phyloP scores from a whole-genome alignment of 2,797 vertebrate species.

The Gallirallus australis region DNA sequence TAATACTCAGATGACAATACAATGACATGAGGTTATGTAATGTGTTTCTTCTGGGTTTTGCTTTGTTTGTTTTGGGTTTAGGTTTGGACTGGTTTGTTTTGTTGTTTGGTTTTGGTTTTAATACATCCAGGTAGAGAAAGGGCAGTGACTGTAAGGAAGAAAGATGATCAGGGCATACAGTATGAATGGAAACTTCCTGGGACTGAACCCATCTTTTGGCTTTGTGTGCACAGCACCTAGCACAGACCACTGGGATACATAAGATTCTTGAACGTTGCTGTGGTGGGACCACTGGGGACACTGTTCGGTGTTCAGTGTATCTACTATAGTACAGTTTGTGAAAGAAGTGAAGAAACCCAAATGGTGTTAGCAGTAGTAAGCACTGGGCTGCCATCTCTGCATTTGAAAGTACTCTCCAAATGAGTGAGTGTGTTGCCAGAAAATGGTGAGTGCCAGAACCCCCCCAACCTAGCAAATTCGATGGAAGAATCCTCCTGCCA shows the following conservation, averaged over 20 bases:
- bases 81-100: background rate
- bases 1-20: background rate
- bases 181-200: background rate
- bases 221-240: background rate
- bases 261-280: background rate
- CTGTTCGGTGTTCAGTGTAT: background rate
- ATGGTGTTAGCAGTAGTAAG: background rate
- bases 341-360: background rate
- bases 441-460: background rate
- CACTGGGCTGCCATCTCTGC: background rate
- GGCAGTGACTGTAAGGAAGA: background rate
- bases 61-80: background rate
- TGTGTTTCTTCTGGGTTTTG: background rate
- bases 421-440: background rate
- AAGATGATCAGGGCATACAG: background rate
- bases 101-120: background rate
- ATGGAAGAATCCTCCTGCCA: background rate
- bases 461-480: background rate
- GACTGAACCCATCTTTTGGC: background rate
- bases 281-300: background rate
- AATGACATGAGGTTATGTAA: background rate
- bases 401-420: background rate
- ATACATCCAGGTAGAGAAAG: background rate
- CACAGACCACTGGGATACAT: background rate
- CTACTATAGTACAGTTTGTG: background rate